Evolutionary conservation across 2,113 vertebrate species (phyloP).

Genomic region (Siphamia tubifer): DNA sequence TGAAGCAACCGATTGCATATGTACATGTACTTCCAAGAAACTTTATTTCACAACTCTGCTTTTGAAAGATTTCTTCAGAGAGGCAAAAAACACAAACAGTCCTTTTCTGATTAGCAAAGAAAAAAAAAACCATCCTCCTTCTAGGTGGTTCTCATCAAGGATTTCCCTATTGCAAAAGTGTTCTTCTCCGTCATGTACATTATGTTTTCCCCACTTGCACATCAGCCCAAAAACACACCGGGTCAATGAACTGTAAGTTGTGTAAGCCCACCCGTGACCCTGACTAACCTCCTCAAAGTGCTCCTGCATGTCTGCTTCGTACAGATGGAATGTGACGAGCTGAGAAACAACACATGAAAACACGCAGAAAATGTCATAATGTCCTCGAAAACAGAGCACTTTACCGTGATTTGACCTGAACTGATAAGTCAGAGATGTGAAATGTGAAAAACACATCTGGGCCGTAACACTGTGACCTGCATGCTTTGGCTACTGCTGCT

Average conservation of each 20-base stretch:
- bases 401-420: neutral
- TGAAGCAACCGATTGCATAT: neutral
- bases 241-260: constrained; percentile 66
- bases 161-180: constrained; percentile 35
- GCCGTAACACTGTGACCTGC: neutral
- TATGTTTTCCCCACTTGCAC: constrained; percentile 40
- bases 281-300: constrained; percentile 7
- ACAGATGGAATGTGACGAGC: constrained; percentile 62
- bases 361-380: constrained; percentile 34
- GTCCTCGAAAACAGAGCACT: constrained; percentile 7
- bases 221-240: constrained; percentile 12
- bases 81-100: constrained; percentile 24
- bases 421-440: no score
- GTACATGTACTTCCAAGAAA: constrained; percentile 10
- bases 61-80: neutral
- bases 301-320: constrained; percentile 45
- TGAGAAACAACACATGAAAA: constrained; percentile 40
- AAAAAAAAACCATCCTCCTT: constrained; percentile 61
- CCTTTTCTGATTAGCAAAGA: constrained; percentile 41
- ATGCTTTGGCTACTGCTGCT: no score
- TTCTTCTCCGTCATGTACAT: constrained; percentile 37
- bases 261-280: constrained; percentile 57
- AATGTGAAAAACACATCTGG: constrained; percentile 34
- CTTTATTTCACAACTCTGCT: constrained; percentile 5
- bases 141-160: constrained; percentile 41